A percentile compares a stretch with the other conserved stretches of the same genome.
Conservation (phyloP, 2,113 vertebrate genomes). For the Haplotaxodon microlepis region DNA sequence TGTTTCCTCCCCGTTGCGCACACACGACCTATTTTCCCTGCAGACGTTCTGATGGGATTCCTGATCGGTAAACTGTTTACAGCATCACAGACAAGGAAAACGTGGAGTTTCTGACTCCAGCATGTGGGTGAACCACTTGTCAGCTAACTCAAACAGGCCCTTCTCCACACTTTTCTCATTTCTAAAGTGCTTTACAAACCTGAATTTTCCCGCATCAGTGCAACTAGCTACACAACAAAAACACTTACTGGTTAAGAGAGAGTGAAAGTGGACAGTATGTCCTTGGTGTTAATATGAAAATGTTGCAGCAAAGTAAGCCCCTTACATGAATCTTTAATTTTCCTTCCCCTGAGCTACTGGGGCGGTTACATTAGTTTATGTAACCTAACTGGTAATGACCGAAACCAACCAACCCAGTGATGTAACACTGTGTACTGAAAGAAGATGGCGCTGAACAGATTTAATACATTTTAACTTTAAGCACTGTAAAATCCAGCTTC, state of each 20-base stretch:
- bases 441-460: neutral
- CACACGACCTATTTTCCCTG: neutral
- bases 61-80: neutral
- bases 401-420: neutral
- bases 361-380: neutral
- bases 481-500: neutral
- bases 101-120: neutral
- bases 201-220: neutral
- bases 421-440: neutral
- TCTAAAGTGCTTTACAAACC: neutral
- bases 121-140: neutral
- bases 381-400: neutral
- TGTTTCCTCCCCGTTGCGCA: rapidly evolving
- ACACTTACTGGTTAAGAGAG: neutral
- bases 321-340: neutral
- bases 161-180: neutral
- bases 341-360: neutral
- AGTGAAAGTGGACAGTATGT: neutral
- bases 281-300: neutral
- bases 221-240: rapidly evolving
- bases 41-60: neutral
- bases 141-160: rapidly evolving
- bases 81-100: rapidly evolving
- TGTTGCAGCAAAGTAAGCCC: neutral
- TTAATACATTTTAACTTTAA: neutral